phyloP scores from a whole-genome alignment of 2,797 vertebrate species.

The Takifugu ocellatus region DNA sequence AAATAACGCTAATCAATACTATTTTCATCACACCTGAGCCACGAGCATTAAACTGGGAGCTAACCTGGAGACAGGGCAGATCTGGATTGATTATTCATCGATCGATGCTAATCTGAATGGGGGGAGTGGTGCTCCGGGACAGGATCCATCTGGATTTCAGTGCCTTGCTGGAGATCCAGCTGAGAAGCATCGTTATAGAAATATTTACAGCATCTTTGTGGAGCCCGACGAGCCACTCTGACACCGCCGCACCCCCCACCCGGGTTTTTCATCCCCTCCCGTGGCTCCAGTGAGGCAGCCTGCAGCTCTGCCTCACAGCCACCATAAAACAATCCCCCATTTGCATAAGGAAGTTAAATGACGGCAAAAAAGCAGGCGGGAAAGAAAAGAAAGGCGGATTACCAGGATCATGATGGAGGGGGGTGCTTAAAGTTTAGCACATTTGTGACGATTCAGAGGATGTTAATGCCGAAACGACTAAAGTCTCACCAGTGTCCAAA shows the following conservation, averaged over 20 bases:
- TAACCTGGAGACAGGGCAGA: no score
- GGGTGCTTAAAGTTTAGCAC: no score
- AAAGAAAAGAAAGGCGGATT: background rate
- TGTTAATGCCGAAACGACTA: no score
- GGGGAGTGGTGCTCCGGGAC: conserved; percentile 51
- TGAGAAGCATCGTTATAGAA: conserved; percentile 41
- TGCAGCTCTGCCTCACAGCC: conserved; percentile 16
- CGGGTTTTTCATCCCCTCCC: conserved; percentile 52
- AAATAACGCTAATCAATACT: no score
- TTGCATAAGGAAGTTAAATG: conserved; percentile 14
- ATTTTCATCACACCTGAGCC: no score
- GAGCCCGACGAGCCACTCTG: conserved; percentile 52
- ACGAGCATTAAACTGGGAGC: no score
- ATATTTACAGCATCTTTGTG: conserved; percentile 50
- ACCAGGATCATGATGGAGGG: background rate
- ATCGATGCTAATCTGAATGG: no score
- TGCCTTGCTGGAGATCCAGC: conserved; percentile 25
- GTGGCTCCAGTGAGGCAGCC: conserved; percentile 22
- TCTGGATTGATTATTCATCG: no score
- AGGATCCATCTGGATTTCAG: conserved; percentile 14
- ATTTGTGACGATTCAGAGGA: no score
- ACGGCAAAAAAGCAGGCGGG: background rate
- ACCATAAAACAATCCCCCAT: conserved; percentile 27
- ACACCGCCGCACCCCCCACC: conserved; percentile 43
- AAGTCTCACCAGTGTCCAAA: background rate